These are phyloP conservation scores for Drosophila busckii DNA, from an alignment of 1,140 invertebrate genomes.

Conservation along the genomic window DNA sequence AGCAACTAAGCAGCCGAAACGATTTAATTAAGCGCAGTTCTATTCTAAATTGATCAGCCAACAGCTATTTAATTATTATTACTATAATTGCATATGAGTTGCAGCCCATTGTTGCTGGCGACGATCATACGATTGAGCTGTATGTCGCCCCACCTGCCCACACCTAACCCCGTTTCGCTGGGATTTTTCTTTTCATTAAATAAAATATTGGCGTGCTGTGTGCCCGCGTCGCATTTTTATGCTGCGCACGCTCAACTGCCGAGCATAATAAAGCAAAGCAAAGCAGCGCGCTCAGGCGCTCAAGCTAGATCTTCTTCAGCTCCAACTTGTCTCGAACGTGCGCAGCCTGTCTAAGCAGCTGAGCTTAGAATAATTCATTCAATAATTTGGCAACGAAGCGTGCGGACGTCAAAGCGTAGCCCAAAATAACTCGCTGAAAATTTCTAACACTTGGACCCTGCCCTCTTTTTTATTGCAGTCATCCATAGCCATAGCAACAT, in stretches of 20 bases:
- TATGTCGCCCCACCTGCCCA: slow-evolving; percentile 5
- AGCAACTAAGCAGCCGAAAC: slow-evolving; percentile 31
- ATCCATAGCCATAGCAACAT: slow-evolving; percentile 34
- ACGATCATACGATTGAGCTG: slow-evolving; percentile 55
- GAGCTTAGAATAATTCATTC: slow-evolving; percentile 66
- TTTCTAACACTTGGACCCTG: slow-evolving; percentile 53
- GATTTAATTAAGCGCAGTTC: slow-evolving; percentile 39
- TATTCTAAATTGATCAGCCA: no score
- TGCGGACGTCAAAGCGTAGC: slow-evolving; percentile 53
- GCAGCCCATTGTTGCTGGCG: slow-evolving; percentile 45
- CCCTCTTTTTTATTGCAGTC: slow-evolving; percentile 30
- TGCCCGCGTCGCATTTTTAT: slow-evolving; percentile 55
- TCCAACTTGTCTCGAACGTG: slow-evolving; percentile 42
- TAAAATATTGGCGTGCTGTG: slow-evolving; percentile 59
- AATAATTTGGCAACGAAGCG: slow-evolving; percentile 66
- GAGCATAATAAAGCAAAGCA: slow-evolving; percentile 55
- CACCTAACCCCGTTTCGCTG: slow-evolving; percentile 20
- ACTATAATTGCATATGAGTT: slow-evolving; percentile 2
- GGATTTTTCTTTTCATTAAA: slow-evolving; percentile 71
- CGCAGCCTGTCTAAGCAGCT: slow-evolving; percentile 39
- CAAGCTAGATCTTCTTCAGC: slow-evolving; percentile 10
- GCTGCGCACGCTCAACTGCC: slow-evolving; percentile 42
- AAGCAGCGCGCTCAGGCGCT: slow-evolving; percentile 20
- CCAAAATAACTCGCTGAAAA: slow-evolving; percentile 40
- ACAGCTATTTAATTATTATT: slow-evolving; percentile 23